phyloP scores from a whole-genome alignment of 2,888 invertebrate genomes.

The Patella pellucida region DNA sequence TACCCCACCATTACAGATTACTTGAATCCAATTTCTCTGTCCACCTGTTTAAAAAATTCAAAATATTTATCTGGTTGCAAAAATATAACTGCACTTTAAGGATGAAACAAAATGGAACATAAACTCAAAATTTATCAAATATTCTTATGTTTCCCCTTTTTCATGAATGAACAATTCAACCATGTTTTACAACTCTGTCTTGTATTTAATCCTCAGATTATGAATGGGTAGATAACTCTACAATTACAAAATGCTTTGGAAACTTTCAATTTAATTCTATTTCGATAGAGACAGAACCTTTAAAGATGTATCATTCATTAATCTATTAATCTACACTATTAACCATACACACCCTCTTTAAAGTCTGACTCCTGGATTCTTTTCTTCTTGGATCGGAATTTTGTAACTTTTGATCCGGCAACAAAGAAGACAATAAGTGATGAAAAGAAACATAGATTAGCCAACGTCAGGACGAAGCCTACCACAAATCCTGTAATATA shows the following conservation, averaged over 20 bases:
- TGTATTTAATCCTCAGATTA: no score
- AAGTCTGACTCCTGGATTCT: conserved; percentile 82
- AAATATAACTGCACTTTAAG: neutral
- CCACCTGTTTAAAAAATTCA: conserved; percentile 76
- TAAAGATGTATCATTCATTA: no score
- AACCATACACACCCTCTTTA: conserved; percentile 78
- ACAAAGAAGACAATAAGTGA: conserved; percentile 84
- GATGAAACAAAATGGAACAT: no score
- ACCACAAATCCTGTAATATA: conserved; percentile 73
- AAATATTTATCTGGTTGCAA: conserved; percentile 27
- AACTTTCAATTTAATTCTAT: no score
- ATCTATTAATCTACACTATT: no score
- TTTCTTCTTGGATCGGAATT: conserved; percentile 76
- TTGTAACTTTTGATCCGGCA: conserved; percentile 85
- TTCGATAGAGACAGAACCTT: no score
- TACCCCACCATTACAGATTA: conserved; percentile 91
- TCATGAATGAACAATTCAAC: no score
- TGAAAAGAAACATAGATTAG: conserved; percentile 83
- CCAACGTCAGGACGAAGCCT: conserved; percentile 83
- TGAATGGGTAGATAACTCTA: no score
- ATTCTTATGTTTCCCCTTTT: no score
- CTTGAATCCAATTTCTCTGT: conserved; percentile 90
- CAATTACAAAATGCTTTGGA: no score
- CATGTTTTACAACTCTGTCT: no score
- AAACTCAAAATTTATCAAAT: no score